A percentile compares a stretch with the other conserved stretches of the same genome.
Evolutionary conservation across 2,888 invertebrate species (phyloP).

Genomic region (Noctua janthe): DNA sequence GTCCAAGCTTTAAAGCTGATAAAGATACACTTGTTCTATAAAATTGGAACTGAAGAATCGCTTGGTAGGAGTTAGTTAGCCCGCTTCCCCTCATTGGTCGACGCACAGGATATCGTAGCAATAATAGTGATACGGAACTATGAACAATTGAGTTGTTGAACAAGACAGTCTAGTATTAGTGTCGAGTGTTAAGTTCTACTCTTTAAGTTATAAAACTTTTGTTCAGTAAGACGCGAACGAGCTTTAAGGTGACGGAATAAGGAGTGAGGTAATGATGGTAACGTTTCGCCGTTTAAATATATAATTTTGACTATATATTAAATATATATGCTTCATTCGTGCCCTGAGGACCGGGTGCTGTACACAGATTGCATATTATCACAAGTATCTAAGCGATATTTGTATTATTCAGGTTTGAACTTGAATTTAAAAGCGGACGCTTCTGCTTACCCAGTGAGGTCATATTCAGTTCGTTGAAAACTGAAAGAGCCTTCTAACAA

Average conservation of each 20-base stretch:
- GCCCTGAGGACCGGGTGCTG: slow-evolving; percentile 41
- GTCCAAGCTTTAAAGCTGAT: slow-evolving; percentile 26
- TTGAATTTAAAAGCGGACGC: slow-evolving; percentile 9
- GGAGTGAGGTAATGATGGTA: slow-evolving; percentile 58
- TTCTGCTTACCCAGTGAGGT: slow-evolving; percentile 19
- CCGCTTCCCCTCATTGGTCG: slow-evolving; percentile 57
- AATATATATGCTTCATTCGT: slow-evolving; percentile 57
- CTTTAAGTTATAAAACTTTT: slow-evolving; percentile 66
- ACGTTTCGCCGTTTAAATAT: slow-evolving; percentile 63
- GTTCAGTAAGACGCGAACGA: slow-evolving; percentile 68
- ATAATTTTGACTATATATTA: slow-evolving; percentile 60
- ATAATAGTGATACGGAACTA: slow-evolving; percentile 68
- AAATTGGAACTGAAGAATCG: slow-evolving; percentile 27
- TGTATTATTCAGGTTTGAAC: slow-evolving; percentile 30
- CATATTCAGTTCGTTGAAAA: slow-evolving; percentile 32
- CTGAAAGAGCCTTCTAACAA: slow-evolving; percentile 48
- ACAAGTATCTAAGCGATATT: slow-evolving; percentile 43
- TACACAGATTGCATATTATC: slow-evolving; percentile 51
- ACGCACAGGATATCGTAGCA: slow-evolving; percentile 64
- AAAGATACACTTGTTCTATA: not conserved
- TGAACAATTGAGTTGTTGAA: slow-evolving; percentile 60
- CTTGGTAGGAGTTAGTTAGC: slow-evolving; percentile 24
- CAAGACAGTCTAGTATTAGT: slow-evolving; percentile 67
- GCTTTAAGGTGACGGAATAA: slow-evolving; percentile 66
- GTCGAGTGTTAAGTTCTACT: slow-evolving; percentile 67